Base-by-base conservation (phyloP, 2,888 invertebrate species). In the Dichetophora obliterata region DNA sequence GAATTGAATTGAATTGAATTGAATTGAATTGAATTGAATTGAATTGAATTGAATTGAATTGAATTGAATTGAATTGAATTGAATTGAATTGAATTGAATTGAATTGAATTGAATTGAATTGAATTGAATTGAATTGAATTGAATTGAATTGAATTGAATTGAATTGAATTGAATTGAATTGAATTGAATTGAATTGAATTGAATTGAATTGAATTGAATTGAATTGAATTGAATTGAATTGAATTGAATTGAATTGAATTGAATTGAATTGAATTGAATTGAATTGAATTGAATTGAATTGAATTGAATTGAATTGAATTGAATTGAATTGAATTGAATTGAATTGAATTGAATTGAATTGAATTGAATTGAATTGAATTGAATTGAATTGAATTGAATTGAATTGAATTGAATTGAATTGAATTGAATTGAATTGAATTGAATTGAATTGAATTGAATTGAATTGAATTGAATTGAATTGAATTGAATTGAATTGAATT, bases 101-200 rank as follows among this genome's bases (percentile, higher is more conserved):
- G 59, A 59, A 59, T 59, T 59, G 59, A 59, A 59, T 22, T 59
- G 59, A 59, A 59, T 59, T 59, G 59, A 22, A 59, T 59, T 59
- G 22, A 59, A 59, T 59, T 59, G 22, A 59, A 59, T 59, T 59
- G 22, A 59, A 59, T 59, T 59, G 59, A 59, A 59, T 59, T 59
- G 59, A 59, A 59, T 59, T 59, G 59, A 59, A 59, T 59, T 59
- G 59, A 59, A 59, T 59, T 19, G 24, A 59, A 22, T 59, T 19
- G 24, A 59, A 22, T 59, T 19, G 11, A 59, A 22, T 59, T 19
- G 19, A n/a, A n/a, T n/a, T n/a, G n/a, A n/a, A n/a, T n/a, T n/a
- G n/a, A n/a, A 59, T 59, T 59, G n/a, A 59, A 59, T 59, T 59
- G n/a, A 59, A 59, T 59, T 59, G n/a, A 59, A 59, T 59, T 59